phyloP scores from a whole-genome alignment of 2,797 vertebrate genomes.

The Pseudomugil gertrudae region DNA sequence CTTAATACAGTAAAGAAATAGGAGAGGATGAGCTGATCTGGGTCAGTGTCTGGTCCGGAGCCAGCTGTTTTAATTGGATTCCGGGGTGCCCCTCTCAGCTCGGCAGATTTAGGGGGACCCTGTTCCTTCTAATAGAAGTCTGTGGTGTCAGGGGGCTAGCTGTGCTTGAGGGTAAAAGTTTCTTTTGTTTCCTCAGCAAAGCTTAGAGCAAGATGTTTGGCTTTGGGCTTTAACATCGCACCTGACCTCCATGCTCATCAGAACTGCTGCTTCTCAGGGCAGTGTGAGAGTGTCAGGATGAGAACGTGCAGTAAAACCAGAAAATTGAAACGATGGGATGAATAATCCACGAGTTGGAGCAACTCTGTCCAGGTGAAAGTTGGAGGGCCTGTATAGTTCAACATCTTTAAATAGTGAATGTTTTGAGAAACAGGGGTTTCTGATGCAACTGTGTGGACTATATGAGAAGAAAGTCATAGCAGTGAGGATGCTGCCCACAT shows the following conservation, averaged over 20 bases:
- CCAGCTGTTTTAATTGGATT: slow-evolving; percentile 75
- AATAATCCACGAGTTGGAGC: background rate
- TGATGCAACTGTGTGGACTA: background rate
- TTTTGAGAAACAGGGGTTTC: slow-evolving; percentile 23
- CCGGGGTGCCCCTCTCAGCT: slow-evolving; percentile 48
- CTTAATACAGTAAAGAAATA: slow-evolving; percentile 51
- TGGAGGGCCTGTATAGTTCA: slow-evolving; percentile 35
- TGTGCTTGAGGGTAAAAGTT: slow-evolving; percentile 75
- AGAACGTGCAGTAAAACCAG: slow-evolving; percentile 12
- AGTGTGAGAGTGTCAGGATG: slow-evolving; percentile 44
- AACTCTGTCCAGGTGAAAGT: slow-evolving; percentile 7
- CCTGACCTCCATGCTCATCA: slow-evolving; percentile 63
- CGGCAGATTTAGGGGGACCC: slow-evolving; percentile 54
- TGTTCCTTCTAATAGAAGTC: slow-evolving; percentile 38
- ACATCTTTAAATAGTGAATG: slow-evolving; percentile 19
- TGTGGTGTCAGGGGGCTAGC: slow-evolving; percentile 59
- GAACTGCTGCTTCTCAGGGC: slow-evolving; percentile 12
- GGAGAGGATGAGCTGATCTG: slow-evolving; percentile 37
- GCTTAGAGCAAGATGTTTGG: slow-evolving; percentile 57
- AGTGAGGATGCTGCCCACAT: slow-evolving; percentile 16
- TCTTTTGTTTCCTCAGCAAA: slow-evolving; percentile 54
- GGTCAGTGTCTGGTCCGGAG: slow-evolving; percentile 55
- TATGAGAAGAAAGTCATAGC: slow-evolving; percentile 1
- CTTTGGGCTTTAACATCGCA: slow-evolving; percentile 59
- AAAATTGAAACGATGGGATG: background rate